phyloP scores from a whole-genome alignment of 2,797 vertebrate genomes.

The Dromococcyx pavoninus region DNA sequence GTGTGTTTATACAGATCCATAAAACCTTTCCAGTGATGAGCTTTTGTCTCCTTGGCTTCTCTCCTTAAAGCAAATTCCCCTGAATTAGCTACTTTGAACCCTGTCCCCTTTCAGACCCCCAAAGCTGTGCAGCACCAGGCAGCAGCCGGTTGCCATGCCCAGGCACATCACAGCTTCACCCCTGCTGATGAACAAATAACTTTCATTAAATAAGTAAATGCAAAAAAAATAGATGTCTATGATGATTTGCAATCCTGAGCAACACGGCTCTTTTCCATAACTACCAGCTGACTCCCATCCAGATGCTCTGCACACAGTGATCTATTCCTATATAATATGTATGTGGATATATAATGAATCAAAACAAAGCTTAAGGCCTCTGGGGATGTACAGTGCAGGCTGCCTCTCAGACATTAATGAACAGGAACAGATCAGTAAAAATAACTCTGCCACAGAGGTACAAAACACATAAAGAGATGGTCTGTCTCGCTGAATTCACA shows the following conservation, averaged over 20 bases:
- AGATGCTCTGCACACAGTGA: background rate
- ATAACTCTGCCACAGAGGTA: background rate
- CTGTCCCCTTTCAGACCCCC: background rate
- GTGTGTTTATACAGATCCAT: too few relatives aligned
- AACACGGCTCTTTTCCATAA: background rate
- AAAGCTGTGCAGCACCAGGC: background rate
- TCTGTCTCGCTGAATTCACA: background rate
- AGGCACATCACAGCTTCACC: background rate
- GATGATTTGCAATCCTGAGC: background rate
- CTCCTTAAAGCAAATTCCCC: background rate
- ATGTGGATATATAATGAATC: background rate
- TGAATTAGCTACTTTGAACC: background rate
- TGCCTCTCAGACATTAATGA: background rate
- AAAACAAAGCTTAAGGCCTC: conserved; percentile 20
- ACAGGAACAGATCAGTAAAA: background rate
- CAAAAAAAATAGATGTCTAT: background rate
- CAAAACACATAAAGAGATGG: background rate
- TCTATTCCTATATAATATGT: background rate
- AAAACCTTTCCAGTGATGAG: background rate
- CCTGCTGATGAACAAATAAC: background rate
- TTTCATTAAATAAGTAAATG: background rate
- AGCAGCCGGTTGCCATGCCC: background rate
- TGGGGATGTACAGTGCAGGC: background rate
- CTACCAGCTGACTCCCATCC: background rate
- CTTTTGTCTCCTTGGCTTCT: background rate